Conservation (phyloP, 2,888 invertebrate species). For the Cryptocephalus primarius region DNA sequence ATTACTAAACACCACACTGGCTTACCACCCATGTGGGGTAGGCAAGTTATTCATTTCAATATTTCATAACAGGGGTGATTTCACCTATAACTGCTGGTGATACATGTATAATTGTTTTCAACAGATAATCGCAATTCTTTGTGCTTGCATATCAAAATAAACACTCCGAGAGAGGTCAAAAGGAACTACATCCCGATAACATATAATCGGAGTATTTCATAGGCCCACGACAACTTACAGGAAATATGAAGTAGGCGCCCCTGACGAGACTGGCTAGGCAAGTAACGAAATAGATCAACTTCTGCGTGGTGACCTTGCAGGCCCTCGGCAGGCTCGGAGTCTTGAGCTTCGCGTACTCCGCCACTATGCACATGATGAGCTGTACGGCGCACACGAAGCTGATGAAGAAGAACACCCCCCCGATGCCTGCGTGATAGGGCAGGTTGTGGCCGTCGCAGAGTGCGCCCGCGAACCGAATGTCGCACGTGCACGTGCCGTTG, state of each 20-base stretch:
- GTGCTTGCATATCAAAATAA: too few species aligned
- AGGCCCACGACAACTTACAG: too few species aligned
- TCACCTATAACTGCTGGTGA: too few species aligned
- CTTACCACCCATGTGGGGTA: too few species aligned
- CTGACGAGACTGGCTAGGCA: conserved; percentile 76
- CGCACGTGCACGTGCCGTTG: conserved; percentile 84
- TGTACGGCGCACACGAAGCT: conserved; percentile 78
- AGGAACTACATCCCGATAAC: too few species aligned
- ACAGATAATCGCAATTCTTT: too few species aligned
- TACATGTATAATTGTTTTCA: too few species aligned
- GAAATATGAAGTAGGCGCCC: conserved; percentile 83
- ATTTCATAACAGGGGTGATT: too few species aligned
- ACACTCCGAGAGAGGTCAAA: too few species aligned
- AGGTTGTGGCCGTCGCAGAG: conserved; percentile 75
- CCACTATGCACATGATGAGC: conserved; percentile 69
- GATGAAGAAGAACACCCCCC: conserved; percentile 69
- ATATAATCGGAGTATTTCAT: too few species aligned
- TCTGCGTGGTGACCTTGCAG: conserved; percentile 81
- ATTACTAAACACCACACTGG: too few species aligned
- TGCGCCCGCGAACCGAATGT: conserved; percentile 77
- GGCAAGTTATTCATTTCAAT: too few species aligned
- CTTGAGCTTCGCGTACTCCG: conserved; percentile 75
- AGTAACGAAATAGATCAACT: conserved; percentile 76
- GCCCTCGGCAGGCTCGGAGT: conserved; percentile 71
- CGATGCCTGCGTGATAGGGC: conserved; percentile 64